Base-by-base conservation (phyloP, 2,113 vertebrate genomes). In the Notiomystis cincta region DNA sequence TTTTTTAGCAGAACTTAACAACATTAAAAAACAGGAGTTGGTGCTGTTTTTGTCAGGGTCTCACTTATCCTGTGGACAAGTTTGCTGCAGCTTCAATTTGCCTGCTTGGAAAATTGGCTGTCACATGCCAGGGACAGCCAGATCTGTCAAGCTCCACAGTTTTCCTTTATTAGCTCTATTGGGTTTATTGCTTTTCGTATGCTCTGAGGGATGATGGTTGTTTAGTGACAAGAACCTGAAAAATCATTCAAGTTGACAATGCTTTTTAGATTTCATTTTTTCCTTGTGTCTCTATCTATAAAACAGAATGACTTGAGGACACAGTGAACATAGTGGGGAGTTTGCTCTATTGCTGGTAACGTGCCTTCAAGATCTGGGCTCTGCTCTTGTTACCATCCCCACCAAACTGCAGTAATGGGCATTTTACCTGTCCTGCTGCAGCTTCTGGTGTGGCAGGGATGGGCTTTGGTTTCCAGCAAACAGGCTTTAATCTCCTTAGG, bases 101-200 rank as follows among this genome's bases (percentile, higher is more conserved):
- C 90, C 96, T 89, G 89, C 51, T 42, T 82, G 96, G 93, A 80
- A 95, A 96, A 87, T 79, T 44, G 94, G 87, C 96, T 95, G 27
- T 98, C 97, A 96, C 89, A 93, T 80, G 89, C 96, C 88, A 57
- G 87, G 97, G 97, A 95, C 96, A 91, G 96, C 72, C 95, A 93
- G 92, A 97, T 97, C 96, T 40, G 88, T 97, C 97, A 97, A 82
- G 79, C 78, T 91, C 83, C 86, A 72, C 65, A 76, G 78, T 80
- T 89, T 61, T 78, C 96, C 92, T 95, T 96, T 90, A 96, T 95
- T 93, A 96, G 92, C 84, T 96, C 95, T 93, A 69, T 90, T 72
- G 85, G 89, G 33, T 97, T 96, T 96, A 96, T 97, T 95, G 95
- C 96, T 90, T 94, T 91, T 83, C 82, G 51, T 21, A 67, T 60